These are phyloP conservation scores for Microctenopoma lineatum DNA, from an alignment of 2,797 vertebrate species.

Conservation along the genomic window DNA sequence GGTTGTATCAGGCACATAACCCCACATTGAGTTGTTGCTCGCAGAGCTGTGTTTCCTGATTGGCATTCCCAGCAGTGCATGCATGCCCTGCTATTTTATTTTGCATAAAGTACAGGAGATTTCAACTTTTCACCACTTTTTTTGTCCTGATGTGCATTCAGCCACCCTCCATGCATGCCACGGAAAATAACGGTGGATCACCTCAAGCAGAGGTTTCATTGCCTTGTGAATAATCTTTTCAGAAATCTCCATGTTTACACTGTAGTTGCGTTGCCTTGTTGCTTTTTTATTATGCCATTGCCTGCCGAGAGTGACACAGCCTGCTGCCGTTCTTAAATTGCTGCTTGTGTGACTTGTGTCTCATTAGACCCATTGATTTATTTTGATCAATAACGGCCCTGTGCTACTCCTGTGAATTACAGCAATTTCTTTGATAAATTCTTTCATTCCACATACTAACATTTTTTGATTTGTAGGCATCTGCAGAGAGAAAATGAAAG, in stretches of 20 bases:
- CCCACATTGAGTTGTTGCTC: constrained; percentile 20
- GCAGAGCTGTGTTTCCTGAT: not conserved
- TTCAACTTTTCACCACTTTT: constrained; percentile 16
- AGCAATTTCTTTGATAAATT: constrained; percentile 7
- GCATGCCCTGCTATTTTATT: constrained; percentile 30
- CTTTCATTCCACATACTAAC: not conserved
- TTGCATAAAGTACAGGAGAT: constrained; percentile 29
- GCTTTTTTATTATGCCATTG: not conserved
- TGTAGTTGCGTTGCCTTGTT: not conserved
- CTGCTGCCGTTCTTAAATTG: constrained; percentile 4
- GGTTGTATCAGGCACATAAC: constrained; percentile 26
- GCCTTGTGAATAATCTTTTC: constrained; percentile 2
- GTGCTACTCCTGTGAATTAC: not conserved
- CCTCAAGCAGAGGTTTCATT: constrained; percentile 3
- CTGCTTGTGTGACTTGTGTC: not conserved
- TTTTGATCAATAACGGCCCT: not conserved
- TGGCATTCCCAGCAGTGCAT: constrained; percentile 18
- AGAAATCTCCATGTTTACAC: constrained; percentile 26
- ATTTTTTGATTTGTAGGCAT: not conserved
- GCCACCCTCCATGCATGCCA: not conserved
- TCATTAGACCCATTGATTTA: not conserved
- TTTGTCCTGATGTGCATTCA: constrained; percentile 28
- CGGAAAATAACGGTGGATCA: constrained; percentile 26
- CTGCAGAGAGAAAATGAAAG: not conserved
- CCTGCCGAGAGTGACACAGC: not conserved